Evolutionary conservation across 2,113 vertebrate species (phyloP).

Genomic region (Balaeniceps rex): DNA sequence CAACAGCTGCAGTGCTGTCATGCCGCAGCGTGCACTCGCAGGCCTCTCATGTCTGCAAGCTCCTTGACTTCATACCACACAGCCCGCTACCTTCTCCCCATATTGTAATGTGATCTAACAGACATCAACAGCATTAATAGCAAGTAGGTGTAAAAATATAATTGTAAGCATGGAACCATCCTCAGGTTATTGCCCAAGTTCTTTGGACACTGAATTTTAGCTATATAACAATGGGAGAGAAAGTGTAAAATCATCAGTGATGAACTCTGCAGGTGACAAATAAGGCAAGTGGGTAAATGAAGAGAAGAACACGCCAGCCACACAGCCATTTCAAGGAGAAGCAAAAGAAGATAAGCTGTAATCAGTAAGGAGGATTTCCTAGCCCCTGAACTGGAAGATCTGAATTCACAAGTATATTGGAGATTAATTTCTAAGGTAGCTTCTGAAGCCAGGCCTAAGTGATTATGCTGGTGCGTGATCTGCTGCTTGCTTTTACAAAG

Average conservation of each 20-base stretch:
- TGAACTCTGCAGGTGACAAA: not conserved
- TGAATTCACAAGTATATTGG: not conserved
- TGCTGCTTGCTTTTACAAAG: conserved; percentile 11
- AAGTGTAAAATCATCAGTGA: not conserved
- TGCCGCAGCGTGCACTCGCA: not conserved
- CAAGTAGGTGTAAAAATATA: not conserved
- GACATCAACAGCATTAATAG: not conserved
- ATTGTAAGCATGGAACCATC: not conserved
- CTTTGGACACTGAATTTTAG: not conserved
- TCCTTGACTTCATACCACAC: not conserved
- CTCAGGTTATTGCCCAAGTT: not conserved
- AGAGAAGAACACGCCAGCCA: not conserved
- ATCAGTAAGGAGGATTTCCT: not conserved
- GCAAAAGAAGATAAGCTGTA: not conserved
- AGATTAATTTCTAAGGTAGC: not conserved
- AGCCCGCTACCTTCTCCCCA: not conserved
- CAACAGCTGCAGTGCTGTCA: not conserved
- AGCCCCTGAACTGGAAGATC: not conserved
- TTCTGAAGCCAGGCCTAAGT: not conserved
- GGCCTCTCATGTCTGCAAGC: not conserved
- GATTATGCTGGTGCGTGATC: not conserved
- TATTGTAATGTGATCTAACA: accelerated
- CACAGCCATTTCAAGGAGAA: not conserved
- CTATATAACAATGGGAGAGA: not conserved
- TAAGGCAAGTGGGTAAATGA: not conserved